Conservation (phyloP, 2,888 invertebrate genomes). For the Sphinx pinastri region DNA sequence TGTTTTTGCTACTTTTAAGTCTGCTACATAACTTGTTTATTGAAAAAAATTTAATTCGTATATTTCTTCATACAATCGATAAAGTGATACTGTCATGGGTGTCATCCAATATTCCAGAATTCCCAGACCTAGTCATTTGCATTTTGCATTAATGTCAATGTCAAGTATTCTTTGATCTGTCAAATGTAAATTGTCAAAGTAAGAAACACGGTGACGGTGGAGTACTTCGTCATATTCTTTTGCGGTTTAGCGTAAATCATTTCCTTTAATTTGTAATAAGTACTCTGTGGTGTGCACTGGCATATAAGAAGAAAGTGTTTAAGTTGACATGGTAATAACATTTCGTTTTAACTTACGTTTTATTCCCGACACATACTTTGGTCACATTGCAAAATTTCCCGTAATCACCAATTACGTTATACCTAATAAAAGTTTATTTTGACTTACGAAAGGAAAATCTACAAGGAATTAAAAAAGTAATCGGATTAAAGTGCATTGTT, state of each 20-base stretch:
- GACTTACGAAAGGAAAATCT: background rate
- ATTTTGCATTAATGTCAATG: background rate
- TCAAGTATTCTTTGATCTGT: background rate
- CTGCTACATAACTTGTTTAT: too few species aligned
- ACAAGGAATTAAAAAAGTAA: too few species aligned
- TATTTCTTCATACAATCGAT: background rate
- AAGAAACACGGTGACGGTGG: too few species aligned
- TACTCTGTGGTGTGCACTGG: slow-evolving; percentile 7
- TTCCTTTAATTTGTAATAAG: background rate
- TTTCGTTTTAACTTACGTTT: background rate
- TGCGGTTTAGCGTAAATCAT: background rate
- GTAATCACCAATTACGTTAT: background rate
- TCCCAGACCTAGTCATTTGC: background rate
- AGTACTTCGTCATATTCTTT: background rate
- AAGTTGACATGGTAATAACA: slow-evolving; percentile 13
- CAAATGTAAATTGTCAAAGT: too few species aligned
- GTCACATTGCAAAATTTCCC: slow-evolving; percentile 5
- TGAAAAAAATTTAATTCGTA: too few species aligned
- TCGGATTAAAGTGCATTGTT: background rate
- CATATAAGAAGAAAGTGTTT: slow-evolving; percentile 6
- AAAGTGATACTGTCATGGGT: background rate
- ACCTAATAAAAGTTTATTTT: background rate
- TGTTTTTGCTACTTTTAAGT: too few species aligned
- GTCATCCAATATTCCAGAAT: too few species aligned
- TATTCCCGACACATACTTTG: background rate